These are phyloP conservation scores for Arctocebus calabarensis DNA, from an alignment of 2,797 vertebrate genomes.

Conservation along the genomic window DNA sequence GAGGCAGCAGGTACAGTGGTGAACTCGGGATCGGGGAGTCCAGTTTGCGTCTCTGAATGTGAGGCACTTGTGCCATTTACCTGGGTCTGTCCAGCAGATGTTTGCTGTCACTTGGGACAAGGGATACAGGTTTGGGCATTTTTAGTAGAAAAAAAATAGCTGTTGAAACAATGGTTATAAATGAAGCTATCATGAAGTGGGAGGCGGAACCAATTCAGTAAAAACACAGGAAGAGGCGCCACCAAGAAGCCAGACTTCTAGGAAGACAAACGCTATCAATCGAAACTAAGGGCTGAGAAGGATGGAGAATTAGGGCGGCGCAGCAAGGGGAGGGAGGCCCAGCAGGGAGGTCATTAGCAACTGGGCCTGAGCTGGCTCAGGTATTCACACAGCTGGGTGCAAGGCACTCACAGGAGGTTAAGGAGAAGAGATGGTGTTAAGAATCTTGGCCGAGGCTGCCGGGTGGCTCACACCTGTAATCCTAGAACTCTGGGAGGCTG, in stretches of 20 bases:
- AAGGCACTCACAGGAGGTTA: background rate
- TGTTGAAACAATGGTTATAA: background rate
- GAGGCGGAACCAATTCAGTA: background rate
- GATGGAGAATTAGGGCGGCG: background rate
- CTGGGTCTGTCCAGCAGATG: background rate
- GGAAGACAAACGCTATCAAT: background rate
- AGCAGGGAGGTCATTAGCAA: background rate
- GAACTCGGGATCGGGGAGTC: background rate
- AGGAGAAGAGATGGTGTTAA: background rate
- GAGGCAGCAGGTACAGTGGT: fast-evolving
- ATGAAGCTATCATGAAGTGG: background rate
- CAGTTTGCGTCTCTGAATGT: background rate
- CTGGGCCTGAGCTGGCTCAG: background rate
- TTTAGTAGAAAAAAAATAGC: background rate
- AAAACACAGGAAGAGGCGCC: background rate
- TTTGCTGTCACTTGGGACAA: background rate
- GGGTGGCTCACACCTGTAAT: no score
- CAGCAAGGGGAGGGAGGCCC: background rate
- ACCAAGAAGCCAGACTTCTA: background rate
- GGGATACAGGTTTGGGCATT: background rate
- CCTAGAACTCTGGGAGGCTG: no score
- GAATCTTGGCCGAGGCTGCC: background rate
- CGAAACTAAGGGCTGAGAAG: background rate
- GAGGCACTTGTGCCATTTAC: background rate
- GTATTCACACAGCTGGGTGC: background rate